phyloP scores from a whole-genome alignment of 2,113 vertebrate species.

The Phylloscopus trochiloides region DNA sequence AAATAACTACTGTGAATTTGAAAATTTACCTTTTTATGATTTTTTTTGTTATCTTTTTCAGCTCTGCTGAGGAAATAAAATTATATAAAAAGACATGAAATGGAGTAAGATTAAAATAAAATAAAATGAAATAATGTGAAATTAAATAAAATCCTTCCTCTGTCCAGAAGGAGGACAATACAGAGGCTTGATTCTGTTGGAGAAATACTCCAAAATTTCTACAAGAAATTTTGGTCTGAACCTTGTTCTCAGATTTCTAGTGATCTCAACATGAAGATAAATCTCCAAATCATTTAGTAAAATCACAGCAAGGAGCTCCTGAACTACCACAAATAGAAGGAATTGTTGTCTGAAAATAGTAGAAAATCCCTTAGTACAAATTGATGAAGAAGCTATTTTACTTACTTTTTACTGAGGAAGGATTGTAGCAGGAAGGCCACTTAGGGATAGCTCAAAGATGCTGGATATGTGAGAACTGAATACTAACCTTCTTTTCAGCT shows the following conservation, averaged over 20 bases:
- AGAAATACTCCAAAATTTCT: neutral
- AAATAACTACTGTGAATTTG: conserved; percentile 1
- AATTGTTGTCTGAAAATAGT: conserved; percentile 20
- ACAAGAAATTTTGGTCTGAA: conserved; percentile 30
- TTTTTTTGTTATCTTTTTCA: neutral
- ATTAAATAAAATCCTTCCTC: neutral
- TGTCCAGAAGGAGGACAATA: neutral
- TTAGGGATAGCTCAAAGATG: neutral
- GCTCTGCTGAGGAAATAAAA: neutral
- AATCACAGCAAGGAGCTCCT: conserved; percentile 33
- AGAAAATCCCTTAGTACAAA: neutral
- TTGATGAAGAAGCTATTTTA: conserved; percentile 16
- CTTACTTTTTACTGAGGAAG: conserved; percentile 33
- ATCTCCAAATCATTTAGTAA: conserved; percentile 28
- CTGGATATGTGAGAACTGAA: neutral
- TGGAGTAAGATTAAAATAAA: neutral
- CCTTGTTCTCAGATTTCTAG: conserved; percentile 19
- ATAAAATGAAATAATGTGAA: neutral
- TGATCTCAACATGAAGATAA: conserved; percentile 6
- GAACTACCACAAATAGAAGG: conserved; percentile 22
- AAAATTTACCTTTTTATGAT: neutral
- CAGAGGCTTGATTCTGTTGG: neutral
- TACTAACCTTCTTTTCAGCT: neutral
- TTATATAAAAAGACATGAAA: neutral
- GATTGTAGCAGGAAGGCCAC: neutral